A percentile compares a stretch with the other conserved stretches of the same genome.
Evolutionary conservation across 2,888 invertebrate species (phyloP).

Genomic region (Erebia aethiops): DNA sequence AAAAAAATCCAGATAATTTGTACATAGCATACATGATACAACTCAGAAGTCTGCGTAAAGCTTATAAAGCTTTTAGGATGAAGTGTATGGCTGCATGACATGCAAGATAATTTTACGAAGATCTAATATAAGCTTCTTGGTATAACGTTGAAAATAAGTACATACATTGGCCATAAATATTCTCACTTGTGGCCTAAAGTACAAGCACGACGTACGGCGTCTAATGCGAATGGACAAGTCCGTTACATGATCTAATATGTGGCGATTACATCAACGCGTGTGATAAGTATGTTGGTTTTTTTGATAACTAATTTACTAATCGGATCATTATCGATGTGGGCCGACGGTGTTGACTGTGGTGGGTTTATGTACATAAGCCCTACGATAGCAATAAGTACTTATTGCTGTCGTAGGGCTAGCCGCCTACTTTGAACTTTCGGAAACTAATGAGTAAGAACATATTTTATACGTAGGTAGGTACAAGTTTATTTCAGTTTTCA

Average conservation of each 20-base stretch:
- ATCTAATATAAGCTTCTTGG: not conserved
- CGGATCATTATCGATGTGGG: conserved; percentile 38
- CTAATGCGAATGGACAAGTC: conserved; percentile 62
- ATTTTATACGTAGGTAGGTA: too few species aligned
- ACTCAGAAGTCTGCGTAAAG: not conserved
- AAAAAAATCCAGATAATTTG: too few species aligned
- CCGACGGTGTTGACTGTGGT: conserved; percentile 26
- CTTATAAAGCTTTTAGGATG: not conserved
- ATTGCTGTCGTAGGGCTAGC: not conserved
- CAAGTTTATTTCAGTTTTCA: too few species aligned
- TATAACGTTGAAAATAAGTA: conserved; percentile 4
- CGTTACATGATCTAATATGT: conserved; percentile 63
- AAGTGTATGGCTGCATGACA: not conserved
- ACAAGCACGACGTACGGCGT: conserved; percentile 58
- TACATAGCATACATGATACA: too few species aligned
- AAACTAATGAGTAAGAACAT: not conserved
- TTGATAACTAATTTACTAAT: conserved; percentile 45
- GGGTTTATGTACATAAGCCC: not conserved
- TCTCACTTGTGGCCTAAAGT: conserved; percentile 42
- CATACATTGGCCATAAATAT: not conserved
- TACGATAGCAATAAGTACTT: too few species aligned
- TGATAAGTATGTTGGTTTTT: conserved; percentile 46
- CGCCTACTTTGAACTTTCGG: conserved; percentile 4
- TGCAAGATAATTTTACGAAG: not conserved
- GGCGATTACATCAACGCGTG: conserved; percentile 48